Percentiles rank a stretch among this genome's conserved stretches.
These are phyloP conservation scores for Holothuria scabra DNA, from an alignment of 53 echinoderm and acorn worm species.

Conservation along the genomic window DNA sequence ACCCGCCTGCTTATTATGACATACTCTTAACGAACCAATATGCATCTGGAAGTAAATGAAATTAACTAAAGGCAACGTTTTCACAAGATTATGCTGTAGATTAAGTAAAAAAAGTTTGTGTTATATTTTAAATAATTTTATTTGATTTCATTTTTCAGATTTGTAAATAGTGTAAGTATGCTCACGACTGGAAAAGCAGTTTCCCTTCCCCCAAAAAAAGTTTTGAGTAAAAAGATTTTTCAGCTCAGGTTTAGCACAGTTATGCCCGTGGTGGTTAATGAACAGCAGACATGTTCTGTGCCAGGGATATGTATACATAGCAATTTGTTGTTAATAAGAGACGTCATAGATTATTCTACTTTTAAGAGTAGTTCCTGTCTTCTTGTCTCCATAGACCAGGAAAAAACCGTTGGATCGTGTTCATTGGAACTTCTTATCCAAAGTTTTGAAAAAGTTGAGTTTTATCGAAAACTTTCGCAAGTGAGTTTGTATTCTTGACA, in stretches of 20 bases:
- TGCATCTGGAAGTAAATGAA: too few relatives aligned
- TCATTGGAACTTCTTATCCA: slow-evolving; percentile 33
- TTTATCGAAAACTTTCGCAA: slow-evolving; percentile 36
- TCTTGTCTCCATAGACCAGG: slow-evolving; percentile 55
- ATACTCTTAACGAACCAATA: too few relatives aligned
- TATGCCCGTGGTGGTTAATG: slow-evolving; percentile 16
- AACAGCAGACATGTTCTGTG: slow-evolving; percentile 53
- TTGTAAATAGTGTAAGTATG: too few relatives aligned
- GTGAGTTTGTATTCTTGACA: slow-evolving; percentile 50
- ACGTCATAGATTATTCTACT: slow-evolving; percentile 29
- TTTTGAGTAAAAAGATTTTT: too few relatives aligned
- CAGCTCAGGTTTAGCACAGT: slow-evolving; percentile 26
- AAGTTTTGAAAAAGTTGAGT: slow-evolving; percentile 35
- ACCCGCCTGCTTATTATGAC: too few relatives aligned
- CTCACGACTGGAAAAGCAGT: too few relatives aligned
- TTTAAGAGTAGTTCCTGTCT: slow-evolving; percentile 12
- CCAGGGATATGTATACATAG: slow-evolving; percentile 57
- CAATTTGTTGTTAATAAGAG: slow-evolving; percentile 59
- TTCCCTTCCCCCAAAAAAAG: too few relatives aligned
- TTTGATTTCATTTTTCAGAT: too few relatives aligned
- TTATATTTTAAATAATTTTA: too few relatives aligned
- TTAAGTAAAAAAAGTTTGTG: too few relatives aligned
- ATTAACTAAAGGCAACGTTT: too few relatives aligned
- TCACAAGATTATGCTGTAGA: too few relatives aligned
- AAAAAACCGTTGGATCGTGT: slow-evolving; percentile 58